These are phyloP conservation scores for Malaclemys terrapin DNA, from an alignment of 2,113 vertebrate genomes.

Conservation along the genomic window DNA sequence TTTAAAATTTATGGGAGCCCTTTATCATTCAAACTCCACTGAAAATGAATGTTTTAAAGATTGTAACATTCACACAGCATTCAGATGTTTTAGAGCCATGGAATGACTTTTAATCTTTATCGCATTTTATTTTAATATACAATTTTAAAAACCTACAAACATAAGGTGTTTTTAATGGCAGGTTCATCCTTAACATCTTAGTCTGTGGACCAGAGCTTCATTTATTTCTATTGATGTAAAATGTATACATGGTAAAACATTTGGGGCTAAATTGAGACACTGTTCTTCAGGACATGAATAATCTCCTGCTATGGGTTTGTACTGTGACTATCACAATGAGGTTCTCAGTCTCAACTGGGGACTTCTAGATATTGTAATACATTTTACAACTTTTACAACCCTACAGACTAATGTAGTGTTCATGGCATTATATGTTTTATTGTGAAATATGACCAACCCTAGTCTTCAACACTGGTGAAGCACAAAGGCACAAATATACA, in stretches of 20 bases:
- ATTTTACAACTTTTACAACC: conserved; percentile 47
- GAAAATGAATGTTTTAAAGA: conserved; percentile 62
- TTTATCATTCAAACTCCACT: conserved; percentile 66
- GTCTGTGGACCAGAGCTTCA: not conserved
- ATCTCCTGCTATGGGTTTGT: not conserved
- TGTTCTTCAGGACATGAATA: not conserved
- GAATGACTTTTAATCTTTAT: not conserved
- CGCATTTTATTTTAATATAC: conserved; percentile 22
- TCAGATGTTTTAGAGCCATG: not conserved
- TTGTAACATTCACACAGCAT: not conserved
- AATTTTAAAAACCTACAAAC: not conserved
- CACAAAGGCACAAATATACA: not conserved
- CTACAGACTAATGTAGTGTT: not conserved
- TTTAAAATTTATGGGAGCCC: conserved; percentile 57
- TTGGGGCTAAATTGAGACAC: not conserved
- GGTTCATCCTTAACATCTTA: not conserved
- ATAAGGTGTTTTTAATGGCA: not conserved
- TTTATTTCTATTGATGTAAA: not conserved
- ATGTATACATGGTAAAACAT: not conserved
- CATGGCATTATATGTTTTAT: conserved; percentile 18
- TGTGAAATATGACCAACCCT: conserved; percentile 27
- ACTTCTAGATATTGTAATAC: conserved; percentile 1
- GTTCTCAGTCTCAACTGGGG: conserved; percentile 42
- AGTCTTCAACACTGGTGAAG: not conserved
- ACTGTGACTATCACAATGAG: conserved; percentile 8